Evolutionary conservation across 1,140 invertebrate genomes (phyloP), one percentile per base, ranked within the genome.

Genomic region (Apis mellifera): DNA sequence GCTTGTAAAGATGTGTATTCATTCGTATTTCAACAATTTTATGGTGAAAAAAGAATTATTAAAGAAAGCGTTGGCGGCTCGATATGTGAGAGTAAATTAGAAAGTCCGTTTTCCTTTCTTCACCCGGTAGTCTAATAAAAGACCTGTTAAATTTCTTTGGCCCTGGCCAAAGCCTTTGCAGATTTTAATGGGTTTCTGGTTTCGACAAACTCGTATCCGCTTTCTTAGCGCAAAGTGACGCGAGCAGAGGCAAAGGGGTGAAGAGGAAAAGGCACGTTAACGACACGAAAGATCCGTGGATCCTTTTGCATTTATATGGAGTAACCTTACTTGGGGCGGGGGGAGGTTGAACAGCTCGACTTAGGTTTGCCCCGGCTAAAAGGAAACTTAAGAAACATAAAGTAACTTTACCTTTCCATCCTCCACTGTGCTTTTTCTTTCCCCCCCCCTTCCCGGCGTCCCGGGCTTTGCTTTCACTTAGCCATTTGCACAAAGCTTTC

Each of bases 321-420:
- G 86, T 85, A 88, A 88, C 88, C 82, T 90, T 86, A 88, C 83
- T n/a, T n/a, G n/a, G n/a, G n/a, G n/a, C n/a, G n/a, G n/a, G n/a
- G n/a, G n/a, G 83, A 82, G 83, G 71, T 84, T 83, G 88, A 90
- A 90, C 85, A 85, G 87, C n/a, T 89, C 86, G 87, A 86, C 85
- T 89, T 81, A 74, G 85, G 79, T 87, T 87, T 78, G 66, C 82
- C 66, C 75, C 82, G 70, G 73, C 83, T 85, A 78, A 90, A 90
- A 86, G 89, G 86, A 90, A 91, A 90, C 88, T 91, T 91, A 85
- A 89, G 88, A 87, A 90, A 86, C 88, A 88, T 90, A 90, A 90
- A 90, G 88, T 90, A 90, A 90, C 89, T 90, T 90, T 86, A 85
- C 78, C 86, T 90, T 86, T 89, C 85, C 78, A 77, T 86, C 78